Base-by-base conservation (phyloP, 1,140 invertebrate species). In the Drosophila repletoides region DNA sequence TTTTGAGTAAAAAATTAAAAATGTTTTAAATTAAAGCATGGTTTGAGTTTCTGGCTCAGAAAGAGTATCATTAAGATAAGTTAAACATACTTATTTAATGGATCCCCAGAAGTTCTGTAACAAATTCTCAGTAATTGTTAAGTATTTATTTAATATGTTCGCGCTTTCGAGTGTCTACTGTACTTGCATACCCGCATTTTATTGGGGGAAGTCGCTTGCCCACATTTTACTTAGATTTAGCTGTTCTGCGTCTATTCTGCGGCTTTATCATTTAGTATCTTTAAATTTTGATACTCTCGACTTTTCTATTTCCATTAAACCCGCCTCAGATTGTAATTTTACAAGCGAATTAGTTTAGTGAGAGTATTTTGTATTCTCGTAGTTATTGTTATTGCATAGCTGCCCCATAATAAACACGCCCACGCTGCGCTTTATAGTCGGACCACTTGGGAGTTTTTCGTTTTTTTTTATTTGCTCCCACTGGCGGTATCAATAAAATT, bases 401-500 rank as follows among this genome's bases (percentile, higher is more conserved):
- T 55, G 40, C 29, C 46, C 49, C 24, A 40, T 24, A 58, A 76
- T 81, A 76, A 81, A 81, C 65, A 63, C 56, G 48, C 72, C 65
- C 48, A 14, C 31, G 40, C 6, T 34, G 49, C 58, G 52, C 65
- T 63, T 60, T 76, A 72, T 64, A 46, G 43, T 15, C 36, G 14
- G 31, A 26, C 12, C 15, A 29, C 34, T 52, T 49, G 38, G 15
- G 15, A 24, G 6, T 41, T 36, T 17, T 14, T 43, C 21, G 6
- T 29, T n/a, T 19, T 33, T 38, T 56, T 67, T 81, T 56, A 75
- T 72, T 67, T 45, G 40, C 75, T 80, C 72, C 79, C 75, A 52
- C 73, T 66, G 80, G 80, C 80, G 71, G 68, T 86, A 84, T 84
- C 80, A 84, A 84, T 84, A 84, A 84, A 84, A 84, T 86, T 56